Base-by-base conservation (phyloP, 2,113 vertebrate species). In the Boleophthalmus pectinirostris region DNA sequence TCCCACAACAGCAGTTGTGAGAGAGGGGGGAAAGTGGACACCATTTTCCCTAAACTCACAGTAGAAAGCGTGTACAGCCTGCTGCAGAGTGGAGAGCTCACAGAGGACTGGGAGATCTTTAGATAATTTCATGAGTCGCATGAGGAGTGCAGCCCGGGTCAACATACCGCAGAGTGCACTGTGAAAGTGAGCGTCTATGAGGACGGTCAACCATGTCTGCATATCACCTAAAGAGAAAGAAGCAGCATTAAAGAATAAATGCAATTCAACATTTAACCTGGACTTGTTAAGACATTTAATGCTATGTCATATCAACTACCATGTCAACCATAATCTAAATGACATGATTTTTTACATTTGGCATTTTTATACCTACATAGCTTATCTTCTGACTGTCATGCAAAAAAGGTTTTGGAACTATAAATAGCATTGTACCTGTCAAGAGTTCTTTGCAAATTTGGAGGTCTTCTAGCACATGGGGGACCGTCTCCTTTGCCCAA, bases 161-260 rank as follows among this genome's bases (percentile, higher is more conserved):
- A 96, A 80, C 77, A 97, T 89, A 46, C 90, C 69, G 0, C 91
- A 84, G 56, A 95, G 65, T 0, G 91, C 85, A 14, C 65, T 29
- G 46, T 93, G 92, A 70, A 96, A 91, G 63, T 54, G 82, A 14
- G 94, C 87, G 67, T 95, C 92, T 46, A 82, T 79, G 68, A 95
- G 89, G 0, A 91, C 91, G 83, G 89, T 83, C 83, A 96, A 85
- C 93, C 81, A 90, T 71, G 73, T 86, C 72, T 86, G 35, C 0
- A 0, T 76, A 16, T 68, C 73, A 45, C 77, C 93, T 93, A 35
- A 46, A 91, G 78, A 45, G 23, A 77, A 54, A 82, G 60, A 54
- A 75, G 79, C 23, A 0, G 0, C 15, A 45, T 46, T 67, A 15
- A 38, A 70, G 68, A 72, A 24, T 10, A 16, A 51, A 64, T 35